Evolutionary conservation across 2,888 invertebrate genomes (phyloP).

Genomic region (Agonopterix alstromeriana): DNA sequence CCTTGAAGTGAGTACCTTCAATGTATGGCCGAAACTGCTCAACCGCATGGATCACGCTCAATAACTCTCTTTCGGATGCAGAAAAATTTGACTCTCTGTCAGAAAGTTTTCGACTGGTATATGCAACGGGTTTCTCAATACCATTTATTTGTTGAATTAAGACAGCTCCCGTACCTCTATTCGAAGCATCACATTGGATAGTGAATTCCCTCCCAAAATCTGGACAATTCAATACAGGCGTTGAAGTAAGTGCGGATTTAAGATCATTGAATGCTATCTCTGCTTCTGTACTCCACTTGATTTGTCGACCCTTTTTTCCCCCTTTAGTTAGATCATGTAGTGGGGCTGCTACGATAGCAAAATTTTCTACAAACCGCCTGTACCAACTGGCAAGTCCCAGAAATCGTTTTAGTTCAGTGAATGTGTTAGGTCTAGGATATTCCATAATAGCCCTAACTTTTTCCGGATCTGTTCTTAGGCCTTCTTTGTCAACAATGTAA

Average conservation of each 20-base stretch:
- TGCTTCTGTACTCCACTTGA: slow-evolving; percentile 10
- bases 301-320: neutral
- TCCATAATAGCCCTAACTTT: slow-evolving; percentile 14
- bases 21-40: slow-evolving; percentile 12
- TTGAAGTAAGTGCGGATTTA: slow-evolving; percentile 8
- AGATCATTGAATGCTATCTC: slow-evolving; percentile 9
- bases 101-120: slow-evolving; percentile 4
- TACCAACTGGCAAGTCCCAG: slow-evolving; percentile 12
- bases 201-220: slow-evolving; percentile 9
- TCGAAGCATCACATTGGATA: slow-evolving; percentile 11
- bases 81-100: slow-evolving; percentile 7
- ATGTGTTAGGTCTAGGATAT: slow-evolving; percentile 12
- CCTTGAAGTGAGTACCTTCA: slow-evolving; percentile 7
- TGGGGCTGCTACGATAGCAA: slow-evolving; percentile 10
- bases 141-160: slow-evolving; percentile 5
- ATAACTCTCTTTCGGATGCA: slow-evolving; percentile 8
- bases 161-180: slow-evolving; percentile 11
- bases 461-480: slow-evolving; percentile 11
- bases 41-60: slow-evolving; percentile 9
- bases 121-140: slow-evolving; percentile 11
- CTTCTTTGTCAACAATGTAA: slow-evolving; percentile 10
- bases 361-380: slow-evolving; percentile 13
- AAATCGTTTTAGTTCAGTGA: slow-evolving; percentile 13
- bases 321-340: slow-evolving; percentile 5
- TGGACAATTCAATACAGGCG: slow-evolving; percentile 12